Conservation (phyloP, 1,140 invertebrate genomes). For the Plodia interpunctella region DNA sequence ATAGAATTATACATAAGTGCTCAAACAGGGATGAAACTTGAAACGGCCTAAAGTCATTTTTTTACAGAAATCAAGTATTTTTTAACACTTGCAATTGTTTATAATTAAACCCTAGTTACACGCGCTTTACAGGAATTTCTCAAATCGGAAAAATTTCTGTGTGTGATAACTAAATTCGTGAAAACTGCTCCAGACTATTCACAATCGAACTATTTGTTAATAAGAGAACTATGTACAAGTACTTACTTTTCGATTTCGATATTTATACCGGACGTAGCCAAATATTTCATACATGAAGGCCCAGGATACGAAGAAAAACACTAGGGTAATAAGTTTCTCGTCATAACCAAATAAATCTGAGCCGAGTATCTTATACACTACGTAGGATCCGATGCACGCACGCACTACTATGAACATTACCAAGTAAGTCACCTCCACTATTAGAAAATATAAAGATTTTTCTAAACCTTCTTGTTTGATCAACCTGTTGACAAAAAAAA, state of each 20-base stretch:
- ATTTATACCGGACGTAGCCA: constrained; percentile 60
- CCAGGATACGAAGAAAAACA: constrained; percentile 52
- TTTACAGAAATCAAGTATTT: too few species aligned
- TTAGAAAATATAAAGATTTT: constrained; percentile 37
- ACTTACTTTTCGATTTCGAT: constrained; percentile 59
- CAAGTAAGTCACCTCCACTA: constrained; percentile 51
- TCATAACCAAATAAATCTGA: constrained; percentile 49
- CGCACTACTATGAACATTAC: constrained; percentile 44
- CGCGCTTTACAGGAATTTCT: too few species aligned
- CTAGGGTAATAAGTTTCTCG: constrained; percentile 47
- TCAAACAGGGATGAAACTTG: too few species aligned
- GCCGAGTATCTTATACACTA: constrained; percentile 44
- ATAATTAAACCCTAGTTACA: too few species aligned
- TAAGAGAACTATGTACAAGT: neutral
- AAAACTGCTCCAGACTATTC: too few species aligned
- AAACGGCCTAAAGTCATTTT: too few species aligned
- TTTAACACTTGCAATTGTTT: too few species aligned
- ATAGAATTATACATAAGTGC: too few species aligned
- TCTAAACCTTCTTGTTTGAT: constrained; percentile 46
- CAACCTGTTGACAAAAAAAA: constrained; percentile 44
- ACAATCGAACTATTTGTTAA: too few species aligned
- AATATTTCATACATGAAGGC: constrained; percentile 53
- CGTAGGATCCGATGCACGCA: constrained; percentile 47
- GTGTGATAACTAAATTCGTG: too few species aligned
- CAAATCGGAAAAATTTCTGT: too few species aligned